These are phyloP conservation scores for Columba livia DNA, from an alignment of 2,113 vertebrate genomes.

Conservation along the genomic window DNA sequence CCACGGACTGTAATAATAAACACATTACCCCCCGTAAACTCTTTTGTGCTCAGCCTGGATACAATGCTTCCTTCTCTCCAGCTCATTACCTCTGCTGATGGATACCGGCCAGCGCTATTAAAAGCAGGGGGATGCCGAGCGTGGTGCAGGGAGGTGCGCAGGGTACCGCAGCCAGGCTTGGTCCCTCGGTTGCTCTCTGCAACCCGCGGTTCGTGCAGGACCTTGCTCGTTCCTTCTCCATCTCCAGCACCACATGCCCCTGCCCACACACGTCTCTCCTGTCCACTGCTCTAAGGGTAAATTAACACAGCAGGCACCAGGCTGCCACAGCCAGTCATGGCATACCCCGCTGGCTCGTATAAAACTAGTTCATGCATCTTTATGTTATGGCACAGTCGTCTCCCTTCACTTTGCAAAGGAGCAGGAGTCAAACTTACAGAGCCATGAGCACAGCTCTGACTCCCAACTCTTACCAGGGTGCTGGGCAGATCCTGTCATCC, in stretches of 20 bases:
- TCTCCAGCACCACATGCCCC: background rate
- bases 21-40: background rate
- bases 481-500: slow-evolving; percentile 50
- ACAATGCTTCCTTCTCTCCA: background rate
- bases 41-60: slow-evolving; percentile 24
- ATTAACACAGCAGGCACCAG: background rate
- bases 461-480: slow-evolving; percentile 52
- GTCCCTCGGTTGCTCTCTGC: background rate
- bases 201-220: background rate
- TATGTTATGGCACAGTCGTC: background rate
- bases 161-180: background rate
- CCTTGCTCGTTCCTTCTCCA: background rate
- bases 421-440: background rate
- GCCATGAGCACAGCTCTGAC: background rate
- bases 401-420: background rate
- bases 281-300: background rate
- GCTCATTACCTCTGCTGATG: slow-evolving; percentile 14
- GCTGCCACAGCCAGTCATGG: background rate
- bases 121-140: background rate
- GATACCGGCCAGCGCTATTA: background rate
- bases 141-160: background rate
- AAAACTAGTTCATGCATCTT: slow-evolving; percentile 5
- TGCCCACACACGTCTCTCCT: background rate
- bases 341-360: background rate
- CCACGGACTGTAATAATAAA: background rate